These are phyloP conservation scores for Phyllostomus hastatus DNA, from an alignment of 2,113 vertebrate species.

Conservation along the genomic window DNA sequence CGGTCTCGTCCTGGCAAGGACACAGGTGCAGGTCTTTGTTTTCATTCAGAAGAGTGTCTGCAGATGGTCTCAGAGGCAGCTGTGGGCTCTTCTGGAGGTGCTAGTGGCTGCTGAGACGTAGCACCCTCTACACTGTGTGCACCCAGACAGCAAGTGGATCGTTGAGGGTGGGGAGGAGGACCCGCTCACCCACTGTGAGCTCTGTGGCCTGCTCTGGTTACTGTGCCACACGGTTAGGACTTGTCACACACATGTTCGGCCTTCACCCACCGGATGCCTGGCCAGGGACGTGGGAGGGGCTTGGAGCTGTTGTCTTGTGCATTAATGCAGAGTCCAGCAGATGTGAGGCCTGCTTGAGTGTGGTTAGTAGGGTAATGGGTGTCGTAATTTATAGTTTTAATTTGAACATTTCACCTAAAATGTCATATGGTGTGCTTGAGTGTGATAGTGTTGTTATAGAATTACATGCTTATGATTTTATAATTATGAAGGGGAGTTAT, in stretches of 20 bases:
- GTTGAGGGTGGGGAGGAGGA: accelerated
- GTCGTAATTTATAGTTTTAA: too few species aligned
- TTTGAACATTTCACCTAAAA: too few species aligned
- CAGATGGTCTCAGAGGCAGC: not conserved
- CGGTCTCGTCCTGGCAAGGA: not conserved
- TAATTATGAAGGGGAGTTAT: too few species aligned
- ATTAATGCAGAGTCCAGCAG: not conserved
- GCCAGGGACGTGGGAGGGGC: not conserved
- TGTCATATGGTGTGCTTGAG: too few species aligned
- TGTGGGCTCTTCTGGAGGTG: not conserved
- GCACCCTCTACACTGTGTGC: not conserved
- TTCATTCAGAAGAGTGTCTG: not conserved
- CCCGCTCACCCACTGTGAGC: too few species aligned
- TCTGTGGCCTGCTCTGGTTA: not conserved
- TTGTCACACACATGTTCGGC: not conserved
- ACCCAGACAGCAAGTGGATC: accelerated
- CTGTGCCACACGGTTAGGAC: not conserved
- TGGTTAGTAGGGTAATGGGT: too few species aligned
- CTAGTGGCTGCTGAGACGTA: not conserved
- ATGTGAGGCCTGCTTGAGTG: too few species aligned
- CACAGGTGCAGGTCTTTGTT: not conserved
- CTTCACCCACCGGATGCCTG: not conserved
- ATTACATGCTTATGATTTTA: too few species aligned
- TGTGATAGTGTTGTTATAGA: too few species aligned
- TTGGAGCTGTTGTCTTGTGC: not conserved